Evolutionary conservation across 2,888 invertebrate species (phyloP).

Genomic region (Hypercompe scribonia): DNA sequence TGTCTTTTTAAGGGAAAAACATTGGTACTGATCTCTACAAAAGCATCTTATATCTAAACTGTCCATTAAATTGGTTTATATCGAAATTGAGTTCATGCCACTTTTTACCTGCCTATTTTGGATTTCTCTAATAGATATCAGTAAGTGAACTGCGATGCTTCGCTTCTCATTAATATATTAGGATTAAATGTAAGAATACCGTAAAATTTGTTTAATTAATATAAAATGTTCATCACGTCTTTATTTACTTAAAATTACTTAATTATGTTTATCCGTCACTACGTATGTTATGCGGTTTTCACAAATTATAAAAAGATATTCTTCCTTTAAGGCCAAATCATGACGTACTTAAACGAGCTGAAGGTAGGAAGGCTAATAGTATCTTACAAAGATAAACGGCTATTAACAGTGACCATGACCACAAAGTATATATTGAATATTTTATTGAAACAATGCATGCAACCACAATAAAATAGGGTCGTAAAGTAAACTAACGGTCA

Average conservation of each 20-base stretch:
- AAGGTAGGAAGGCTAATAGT: constrained; percentile 20
- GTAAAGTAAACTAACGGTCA: not conserved
- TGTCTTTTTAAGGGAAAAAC: too few species aligned
- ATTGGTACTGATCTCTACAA: too few species aligned
- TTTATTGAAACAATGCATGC: constrained; percentile 8
- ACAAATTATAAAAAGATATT: constrained; percentile 21
- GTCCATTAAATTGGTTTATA: too few species aligned
- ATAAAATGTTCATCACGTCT: not conserved
- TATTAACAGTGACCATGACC: constrained; percentile 46
- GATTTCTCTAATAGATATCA: not conserved
- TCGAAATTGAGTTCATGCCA: too few species aligned
- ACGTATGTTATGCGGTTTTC: constrained; percentile 25
- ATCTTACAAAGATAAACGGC: constrained; percentile 26
- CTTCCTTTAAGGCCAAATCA: not conserved
- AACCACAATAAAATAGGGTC: constrained; percentile 8
- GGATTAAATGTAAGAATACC: not conserved
- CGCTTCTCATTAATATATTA: not conserved
- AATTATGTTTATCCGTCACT: constrained; percentile 20
- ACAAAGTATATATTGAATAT: constrained; percentile 29
- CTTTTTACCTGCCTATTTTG: not conserved
- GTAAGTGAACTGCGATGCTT: not conserved
- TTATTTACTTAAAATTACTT: not conserved
- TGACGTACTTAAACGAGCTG: constrained; percentile 6
- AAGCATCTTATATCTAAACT: too few species aligned
- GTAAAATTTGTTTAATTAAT: not conserved